Base-by-base conservation (phyloP, 1,140 invertebrate genomes). In the Megathymus violae region DNA sequence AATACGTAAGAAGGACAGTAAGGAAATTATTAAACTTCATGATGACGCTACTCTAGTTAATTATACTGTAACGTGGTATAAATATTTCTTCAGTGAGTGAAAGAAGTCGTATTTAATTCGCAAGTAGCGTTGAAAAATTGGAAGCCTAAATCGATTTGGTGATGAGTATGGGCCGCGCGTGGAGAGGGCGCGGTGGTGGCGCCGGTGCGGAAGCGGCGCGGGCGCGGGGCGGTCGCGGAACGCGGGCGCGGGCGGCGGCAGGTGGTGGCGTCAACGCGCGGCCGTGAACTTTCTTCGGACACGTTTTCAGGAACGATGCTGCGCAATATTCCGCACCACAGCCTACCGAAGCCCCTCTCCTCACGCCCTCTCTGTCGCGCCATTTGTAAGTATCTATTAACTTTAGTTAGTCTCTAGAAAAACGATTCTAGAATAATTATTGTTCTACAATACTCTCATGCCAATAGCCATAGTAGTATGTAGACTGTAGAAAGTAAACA, bases 271-370 rank as follows among this genome's bases (percentile, higher is more conserved):
- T 88, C 85, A 88, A 89, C 81, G 87, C 80, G 87, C 87, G 88
- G 77, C 88, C 88, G 80, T 88, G 88, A 90, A 90, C 88, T 90
- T 90, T 88, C 85, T 86, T 88, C 82, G 78, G 82, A 85, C 85
- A 88, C 85, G 85, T 88, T 88, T 89, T 88, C 85, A 90, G 88
- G 83, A 87, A 71, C 76, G 75, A 82, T 84, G 76, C 86, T 90
- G 86, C 85, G 85, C 88, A 89, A 83, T 89, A 88, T 76, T 78
- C 78, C 64, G 77, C 69, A 59, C 64, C 62, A 63, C 60, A 62
- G 68, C 70, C 79, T 69, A 34, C 19, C 40, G 25, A 46, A 31
- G 6, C 15, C 47, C 27, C 47, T 36, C 47, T n/a, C 15, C 47
- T 14, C 47, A 9, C 11, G 1, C 17, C 47, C n/a, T 1, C 13